Percentiles rank a stretch among this genome's conserved stretches.
Evolutionary conservation across 2,888 invertebrate genomes (phyloP).

Genomic region (Lutraria lutraria): DNA sequence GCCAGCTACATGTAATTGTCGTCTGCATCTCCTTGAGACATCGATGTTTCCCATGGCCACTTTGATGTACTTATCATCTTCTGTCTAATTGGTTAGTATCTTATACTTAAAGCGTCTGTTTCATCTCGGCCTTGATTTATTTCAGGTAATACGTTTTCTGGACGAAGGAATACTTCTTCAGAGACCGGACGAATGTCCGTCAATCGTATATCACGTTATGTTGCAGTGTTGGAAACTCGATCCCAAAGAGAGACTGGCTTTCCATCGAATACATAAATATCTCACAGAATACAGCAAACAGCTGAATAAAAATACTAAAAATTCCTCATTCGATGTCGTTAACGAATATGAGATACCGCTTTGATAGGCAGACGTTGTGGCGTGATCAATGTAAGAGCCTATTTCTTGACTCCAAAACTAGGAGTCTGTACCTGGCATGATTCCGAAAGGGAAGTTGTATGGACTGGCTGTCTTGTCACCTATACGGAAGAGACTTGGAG

Average conservation of each 20-base stretch:
- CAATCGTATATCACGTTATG: constrained; percentile 86
- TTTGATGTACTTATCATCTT: background rate
- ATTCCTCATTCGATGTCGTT: constrained; percentile 65
- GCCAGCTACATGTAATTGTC: background rate
- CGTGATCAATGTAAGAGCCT: background rate
- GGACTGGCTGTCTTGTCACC: background rate
- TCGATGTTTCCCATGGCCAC: background rate
- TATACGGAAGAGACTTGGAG: background rate
- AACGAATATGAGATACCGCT: constrained; percentile 70
- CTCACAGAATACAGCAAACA: constrained; percentile 81
- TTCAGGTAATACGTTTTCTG: constrained; percentile 89
- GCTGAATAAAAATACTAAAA: constrained; percentile 66
- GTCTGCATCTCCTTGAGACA: background rate
- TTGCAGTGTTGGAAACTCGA: constrained; percentile 89
- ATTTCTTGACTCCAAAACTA: background rate
- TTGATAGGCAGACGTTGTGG: constrained; percentile 10
- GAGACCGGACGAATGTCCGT: constrained; percentile 90
- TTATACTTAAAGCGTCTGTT: background rate
- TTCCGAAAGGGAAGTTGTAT: background rate
- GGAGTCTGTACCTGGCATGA: background rate
- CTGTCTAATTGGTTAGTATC: background rate
- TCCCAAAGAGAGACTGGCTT: constrained; percentile 92
- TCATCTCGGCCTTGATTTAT: background rate
- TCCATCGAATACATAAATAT: constrained; percentile 86
- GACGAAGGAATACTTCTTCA: constrained; percentile 93